phyloP scores from a whole-genome alignment of 2,888 invertebrate genomes.

The Drosophila phalerata region DNA sequence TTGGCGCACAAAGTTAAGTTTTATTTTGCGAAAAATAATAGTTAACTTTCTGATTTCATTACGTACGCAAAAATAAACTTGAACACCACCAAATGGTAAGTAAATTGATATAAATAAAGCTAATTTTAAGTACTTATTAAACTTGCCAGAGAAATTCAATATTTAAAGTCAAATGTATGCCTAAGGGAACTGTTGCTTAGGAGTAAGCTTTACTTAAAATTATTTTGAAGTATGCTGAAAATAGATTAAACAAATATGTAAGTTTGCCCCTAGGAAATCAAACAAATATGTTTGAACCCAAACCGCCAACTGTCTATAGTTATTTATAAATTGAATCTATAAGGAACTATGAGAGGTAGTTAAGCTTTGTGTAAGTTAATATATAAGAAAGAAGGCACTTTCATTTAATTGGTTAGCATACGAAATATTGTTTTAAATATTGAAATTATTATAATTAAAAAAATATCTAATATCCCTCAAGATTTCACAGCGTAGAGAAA shows the following conservation, averaged over 20 bases:
- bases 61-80: neutral
- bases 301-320: neutral
- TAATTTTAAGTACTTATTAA: neutral
- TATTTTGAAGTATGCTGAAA: neutral
- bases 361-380: too few relatives aligned
- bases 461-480: too few relatives aligned
- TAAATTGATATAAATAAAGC: constrained; percentile 1
- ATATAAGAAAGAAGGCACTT: too few relatives aligned
- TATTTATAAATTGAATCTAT: neutral
- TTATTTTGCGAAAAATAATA: neutral
- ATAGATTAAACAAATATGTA: neutral
- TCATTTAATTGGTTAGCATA: too few relatives aligned
- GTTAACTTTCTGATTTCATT: constrained; percentile 9
- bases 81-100: neutral
- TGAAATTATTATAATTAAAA: too few relatives aligned
- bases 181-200: neutral
- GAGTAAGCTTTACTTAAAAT: neutral
- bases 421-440: too few relatives aligned
- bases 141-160: neutral
- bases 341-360: neutral
- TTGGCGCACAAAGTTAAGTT: constrained; percentile 4
- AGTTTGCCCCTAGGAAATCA: neutral
- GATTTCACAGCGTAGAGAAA: too few relatives aligned
- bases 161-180: neutral
- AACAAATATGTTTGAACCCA: neutral